phyloP scores from a whole-genome alignment of 35 echinoderm and acorn worm species.

The Anneissia japonica region DNA sequence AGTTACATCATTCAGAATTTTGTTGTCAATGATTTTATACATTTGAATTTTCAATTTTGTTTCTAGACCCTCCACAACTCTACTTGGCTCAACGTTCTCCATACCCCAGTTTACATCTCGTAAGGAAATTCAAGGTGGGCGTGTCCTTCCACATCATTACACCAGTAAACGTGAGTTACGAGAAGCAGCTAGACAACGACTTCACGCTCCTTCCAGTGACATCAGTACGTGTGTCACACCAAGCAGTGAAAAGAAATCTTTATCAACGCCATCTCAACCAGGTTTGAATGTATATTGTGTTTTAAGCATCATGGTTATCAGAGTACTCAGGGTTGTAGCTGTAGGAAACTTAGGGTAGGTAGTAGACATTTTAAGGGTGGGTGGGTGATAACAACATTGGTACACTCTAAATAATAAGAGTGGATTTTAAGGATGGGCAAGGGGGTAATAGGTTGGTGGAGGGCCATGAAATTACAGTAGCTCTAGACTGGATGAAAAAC shows the following conservation, averaged over 20 bases:
- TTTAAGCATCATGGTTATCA: not conserved
- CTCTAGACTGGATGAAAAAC: too few relatives aligned
- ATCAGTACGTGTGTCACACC: slow-evolving; percentile 35
- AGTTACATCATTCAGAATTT: too few relatives aligned
- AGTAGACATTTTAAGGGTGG: too few relatives aligned
- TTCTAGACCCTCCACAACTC: not conserved
- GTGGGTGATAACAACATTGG: too few relatives aligned
- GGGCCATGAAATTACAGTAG: too few relatives aligned
- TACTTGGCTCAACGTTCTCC: not conserved
- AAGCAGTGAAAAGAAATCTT: not conserved
- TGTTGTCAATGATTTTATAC: too few relatives aligned
- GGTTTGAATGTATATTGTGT: slow-evolving; percentile 18
- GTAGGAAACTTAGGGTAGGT: too few relatives aligned
- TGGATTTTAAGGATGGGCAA: too few relatives aligned
- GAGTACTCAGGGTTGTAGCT: not conserved
- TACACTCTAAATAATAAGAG: too few relatives aligned
- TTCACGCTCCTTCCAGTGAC: slow-evolving; percentile 42
- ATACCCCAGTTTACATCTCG: not conserved
- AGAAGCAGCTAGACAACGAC: slow-evolving; percentile 45
- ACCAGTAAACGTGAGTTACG: slow-evolving; percentile 40
- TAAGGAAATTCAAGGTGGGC: not conserved
- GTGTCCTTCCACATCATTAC: slow-evolving; percentile 58
- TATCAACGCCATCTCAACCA: slow-evolving; percentile 52
- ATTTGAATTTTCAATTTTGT: too few relatives aligned
- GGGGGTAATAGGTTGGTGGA: too few relatives aligned